Evolutionary conservation across 2,888 invertebrate genomes (phyloP).

Genomic region (Serripes groenlandicus): DNA sequence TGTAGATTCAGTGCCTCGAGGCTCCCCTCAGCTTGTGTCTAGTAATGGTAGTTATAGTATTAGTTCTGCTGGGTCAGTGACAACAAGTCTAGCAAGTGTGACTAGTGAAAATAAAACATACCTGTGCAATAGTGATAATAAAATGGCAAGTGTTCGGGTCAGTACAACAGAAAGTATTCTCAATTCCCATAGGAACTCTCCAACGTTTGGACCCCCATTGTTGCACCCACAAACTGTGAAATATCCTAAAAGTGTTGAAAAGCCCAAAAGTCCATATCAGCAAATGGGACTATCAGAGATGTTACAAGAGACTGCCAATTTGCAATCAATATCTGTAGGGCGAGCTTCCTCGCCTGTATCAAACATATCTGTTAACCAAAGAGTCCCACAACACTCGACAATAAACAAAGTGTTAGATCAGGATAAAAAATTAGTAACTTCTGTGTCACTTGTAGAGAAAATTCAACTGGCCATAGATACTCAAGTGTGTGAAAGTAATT

Average conservation of each 20-base stretch:
- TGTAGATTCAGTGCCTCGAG: slow-evolving; percentile 40
- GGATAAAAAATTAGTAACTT: neutral
- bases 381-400: neutral
- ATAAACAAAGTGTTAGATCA: slow-evolving; percentile 5
- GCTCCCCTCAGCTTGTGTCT: slow-evolving; percentile 10
- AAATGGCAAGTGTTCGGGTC: slow-evolving; percentile 56
- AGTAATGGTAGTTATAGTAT: slow-evolving; percentile 17
- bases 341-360: slow-evolving; percentile 2
- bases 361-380: slow-evolving; percentile 13
- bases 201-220: slow-evolving; percentile 44
- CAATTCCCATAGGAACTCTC: slow-evolving; percentile 8
- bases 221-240: slow-evolving; percentile 51
- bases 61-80: slow-evolving; percentile 11
- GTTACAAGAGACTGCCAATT: slow-evolving; percentile 65
- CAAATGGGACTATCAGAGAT: slow-evolving; percentile 68
- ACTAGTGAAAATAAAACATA: slow-evolving; percentile 4
- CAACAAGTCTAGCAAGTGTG: slow-evolving; percentile 4
- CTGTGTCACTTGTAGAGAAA: slow-evolving; percentile 8
- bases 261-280: slow-evolving; percentile 55
- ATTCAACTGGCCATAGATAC: neutral
- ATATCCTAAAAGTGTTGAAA: slow-evolving; percentile 48
- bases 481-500: neutral
- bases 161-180: slow-evolving; percentile 6
- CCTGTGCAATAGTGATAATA: slow-evolving; percentile 66
- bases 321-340: slow-evolving; percentile 33